A percentile compares a stretch with the other conserved stretches of the same genome.
These are phyloP conservation scores for Microplitis manilae DNA, from an alignment of 2,888 invertebrate species.

Conservation along the genomic window DNA sequence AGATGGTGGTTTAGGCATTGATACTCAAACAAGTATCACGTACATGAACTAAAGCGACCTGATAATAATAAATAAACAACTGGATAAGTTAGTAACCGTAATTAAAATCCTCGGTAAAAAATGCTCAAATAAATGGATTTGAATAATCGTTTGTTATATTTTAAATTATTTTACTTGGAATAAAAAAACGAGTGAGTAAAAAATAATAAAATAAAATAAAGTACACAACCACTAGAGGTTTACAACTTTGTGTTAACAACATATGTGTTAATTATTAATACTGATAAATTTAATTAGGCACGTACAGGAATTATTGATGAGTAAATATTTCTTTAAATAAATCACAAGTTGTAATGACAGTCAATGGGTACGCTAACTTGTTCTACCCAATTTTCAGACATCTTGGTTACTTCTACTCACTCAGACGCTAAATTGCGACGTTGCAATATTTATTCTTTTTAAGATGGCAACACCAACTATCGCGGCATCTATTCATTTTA, in stretches of 20 bases:
- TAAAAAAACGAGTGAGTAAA: neutral
- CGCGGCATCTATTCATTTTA: neutral
- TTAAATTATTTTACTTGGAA: too few species aligned
- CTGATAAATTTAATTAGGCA: conserved; percentile 16
- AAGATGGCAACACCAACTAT: conserved; percentile 23
- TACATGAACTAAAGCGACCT: neutral
- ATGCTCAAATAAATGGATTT: too few species aligned
- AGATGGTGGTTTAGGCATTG: neutral
- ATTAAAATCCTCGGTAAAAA: too few species aligned
- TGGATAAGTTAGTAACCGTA: too few species aligned
- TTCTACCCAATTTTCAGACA: conserved; percentile 64
- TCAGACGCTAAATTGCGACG: conserved; percentile 63
- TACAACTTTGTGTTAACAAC: neutral
- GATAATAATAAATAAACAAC: neutral
- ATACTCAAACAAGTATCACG: neutral
- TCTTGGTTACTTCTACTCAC: conserved; percentile 56
- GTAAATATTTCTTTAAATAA: conserved; percentile 8
- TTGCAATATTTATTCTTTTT: conserved; percentile 52
- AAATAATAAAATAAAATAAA: neutral
- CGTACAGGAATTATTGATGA: conserved; percentile 2
- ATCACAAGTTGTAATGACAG: conserved; percentile 47
- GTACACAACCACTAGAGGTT: neutral
- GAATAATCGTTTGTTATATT: too few species aligned
- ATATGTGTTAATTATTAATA: neutral
- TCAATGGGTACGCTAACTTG: conserved; percentile 51